Base-by-base conservation (phyloP, 2,888 invertebrate genomes). In the Tetragonula carbonaria region DNA sequence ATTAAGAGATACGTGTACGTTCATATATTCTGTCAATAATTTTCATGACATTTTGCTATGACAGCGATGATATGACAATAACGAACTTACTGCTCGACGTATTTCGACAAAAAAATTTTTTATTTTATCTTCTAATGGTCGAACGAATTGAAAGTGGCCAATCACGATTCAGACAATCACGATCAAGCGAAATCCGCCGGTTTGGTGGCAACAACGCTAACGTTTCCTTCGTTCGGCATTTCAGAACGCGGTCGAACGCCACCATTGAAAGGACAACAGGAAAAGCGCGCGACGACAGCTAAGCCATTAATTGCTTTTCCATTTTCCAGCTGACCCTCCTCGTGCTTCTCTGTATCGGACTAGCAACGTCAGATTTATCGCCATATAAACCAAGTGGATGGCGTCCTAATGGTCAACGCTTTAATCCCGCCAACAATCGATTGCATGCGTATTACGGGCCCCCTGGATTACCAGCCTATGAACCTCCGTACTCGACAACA, bases 311-410 rank as follows among this genome's bases (percentile, higher is more conserved):
- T 84, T 84, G 79, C 84, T 84, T 84, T 85, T 84, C 84, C 84
- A 79, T 84, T 79, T 85, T 86, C 59, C 78, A 91, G 89, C 75
- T 86, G 84, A 86, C 86, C 74, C 78, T 89, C 74, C 78, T 89
- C 72, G 65, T 78, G 57, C 80, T 89, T 59, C 78, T 90, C 79
- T 89, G 72, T 78, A 72, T 90, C 77, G 91, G 86, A 70, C 75
- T 91, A 78, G 86, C 82, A 70, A 70, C 87, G 50, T 88, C 89
- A 74, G 84, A 88, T 72, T 84, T 86, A 74, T 80, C 90, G 81
- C 89, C 90, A 50, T 91, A 93, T 84, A 88, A 86, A 75, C 91
- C 92, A 62, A 91, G 93, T 71, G 94, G 94, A 72, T 94, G 94
- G 94, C 92, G 94, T 85, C 94, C 94, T 53, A 87, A 88, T 53